A percentile compares a stretch with the other conserved stretches of the same genome.
Evolutionary conservation across 2,113 vertebrate species (phyloP).

Genomic region (Desmodus rotundus): DNA sequence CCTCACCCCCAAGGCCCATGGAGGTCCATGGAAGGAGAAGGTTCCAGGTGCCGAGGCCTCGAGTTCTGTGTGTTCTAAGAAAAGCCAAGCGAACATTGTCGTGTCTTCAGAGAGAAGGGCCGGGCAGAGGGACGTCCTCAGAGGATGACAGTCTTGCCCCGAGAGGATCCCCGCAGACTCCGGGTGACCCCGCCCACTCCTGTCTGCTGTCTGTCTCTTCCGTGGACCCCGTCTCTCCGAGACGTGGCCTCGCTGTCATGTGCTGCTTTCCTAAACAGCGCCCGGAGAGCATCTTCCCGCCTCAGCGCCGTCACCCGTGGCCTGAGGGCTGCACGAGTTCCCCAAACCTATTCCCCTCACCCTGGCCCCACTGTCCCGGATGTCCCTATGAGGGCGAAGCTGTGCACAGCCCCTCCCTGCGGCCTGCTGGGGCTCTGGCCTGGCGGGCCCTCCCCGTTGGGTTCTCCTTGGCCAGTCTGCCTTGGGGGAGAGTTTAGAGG

Average conservation of each 20-base stretch:
- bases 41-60: neutral
- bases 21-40: neutral
- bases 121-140: rapidly evolving
- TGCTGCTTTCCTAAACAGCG: neutral
- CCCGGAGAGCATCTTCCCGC: rapidly evolving
- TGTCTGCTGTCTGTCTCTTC: neutral
- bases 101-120: rapidly evolving
- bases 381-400: rapidly evolving
- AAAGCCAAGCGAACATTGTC: neutral
- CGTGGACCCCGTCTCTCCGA: neutral
- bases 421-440: neutral
- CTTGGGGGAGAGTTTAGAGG: neutral
- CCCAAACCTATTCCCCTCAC: rapidly evolving
- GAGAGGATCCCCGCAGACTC: no score
- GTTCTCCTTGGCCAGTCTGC: rapidly evolving
- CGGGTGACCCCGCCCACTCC: rapidly evolving
- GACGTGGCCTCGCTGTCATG: rapidly evolving
- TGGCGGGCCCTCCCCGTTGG: neutral
- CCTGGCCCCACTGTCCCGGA: rapidly evolving
- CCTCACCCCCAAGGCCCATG: rapidly evolving
- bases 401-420: rapidly evolving
- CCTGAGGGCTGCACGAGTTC: rapidly evolving
- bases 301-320: rapidly evolving
- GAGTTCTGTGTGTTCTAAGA: neutral
- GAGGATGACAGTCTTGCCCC: rapidly evolving